Conservation (phyloP, 2,888 invertebrate species). For the Ceratothoa steindachneri region DNA sequence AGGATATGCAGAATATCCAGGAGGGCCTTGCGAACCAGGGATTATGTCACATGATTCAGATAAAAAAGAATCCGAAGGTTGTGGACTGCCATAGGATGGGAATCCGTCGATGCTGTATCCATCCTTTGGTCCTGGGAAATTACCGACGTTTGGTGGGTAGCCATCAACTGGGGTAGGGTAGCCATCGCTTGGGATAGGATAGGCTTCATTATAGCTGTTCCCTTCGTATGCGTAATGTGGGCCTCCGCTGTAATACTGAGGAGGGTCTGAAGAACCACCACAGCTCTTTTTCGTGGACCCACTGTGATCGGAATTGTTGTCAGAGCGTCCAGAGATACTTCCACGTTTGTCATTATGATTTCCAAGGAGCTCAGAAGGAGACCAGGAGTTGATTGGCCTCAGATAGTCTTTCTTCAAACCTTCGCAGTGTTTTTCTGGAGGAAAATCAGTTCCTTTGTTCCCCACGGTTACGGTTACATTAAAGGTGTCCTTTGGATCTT, state of each 20-base stretch:
- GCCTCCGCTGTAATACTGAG: neutral
- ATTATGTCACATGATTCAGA: conserved; percentile 43
- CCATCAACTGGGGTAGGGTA: conserved; percentile 28
- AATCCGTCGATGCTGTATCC: conserved; percentile 26
- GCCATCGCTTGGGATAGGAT: conserved; percentile 32
- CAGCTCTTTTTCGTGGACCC: conserved; percentile 44
- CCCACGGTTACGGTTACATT: conserved; percentile 30
- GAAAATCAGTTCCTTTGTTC: conserved; percentile 26
- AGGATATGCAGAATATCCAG: conserved; percentile 33
- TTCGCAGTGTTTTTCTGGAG: conserved; percentile 30
- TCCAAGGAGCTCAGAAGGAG: conserved; percentile 45
- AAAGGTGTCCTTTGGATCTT: conserved; percentile 26
- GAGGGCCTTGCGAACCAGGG: conserved; percentile 38
- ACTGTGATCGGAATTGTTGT: conserved; percentile 43
- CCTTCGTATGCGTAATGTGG: conserved; percentile 16
- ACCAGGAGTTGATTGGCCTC: conserved; percentile 45
- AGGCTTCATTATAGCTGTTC: conserved; percentile 32
- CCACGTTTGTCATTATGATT: conserved; percentile 30
- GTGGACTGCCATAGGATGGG: conserved; percentile 41
- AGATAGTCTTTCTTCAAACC: conserved; percentile 44
- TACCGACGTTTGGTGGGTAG: conserved; percentile 16
- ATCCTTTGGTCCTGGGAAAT: conserved; percentile 22
- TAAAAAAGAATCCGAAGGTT: conserved; percentile 47
- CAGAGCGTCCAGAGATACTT: conserved; percentile 39
- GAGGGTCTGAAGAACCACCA: conserved; percentile 16